Conservation (phyloP, 1,140 invertebrate genomes). For the Andricus grossulariae region DNA sequence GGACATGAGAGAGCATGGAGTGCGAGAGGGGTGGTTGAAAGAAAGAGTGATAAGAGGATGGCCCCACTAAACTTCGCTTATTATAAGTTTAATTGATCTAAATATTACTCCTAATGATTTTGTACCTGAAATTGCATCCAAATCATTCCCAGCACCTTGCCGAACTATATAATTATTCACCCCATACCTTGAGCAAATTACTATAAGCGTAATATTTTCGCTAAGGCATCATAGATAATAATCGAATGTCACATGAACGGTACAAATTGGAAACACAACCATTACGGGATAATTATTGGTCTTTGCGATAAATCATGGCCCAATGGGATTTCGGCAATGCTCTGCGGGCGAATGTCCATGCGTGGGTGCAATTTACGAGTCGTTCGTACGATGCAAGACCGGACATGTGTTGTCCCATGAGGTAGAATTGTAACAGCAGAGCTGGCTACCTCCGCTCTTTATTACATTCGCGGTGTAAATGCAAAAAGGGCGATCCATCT, state of each 20-base stretch:
- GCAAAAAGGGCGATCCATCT: slow-evolving; percentile 48
- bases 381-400: slow-evolving; percentile 3
- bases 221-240: slow-evolving; percentile 27
- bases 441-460: slow-evolving; percentile 39
- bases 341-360: slow-evolving; percentile 35
- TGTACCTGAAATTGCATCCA: no score
- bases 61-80: no score
- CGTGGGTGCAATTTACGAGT: slow-evolving; percentile 58
- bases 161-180: no score
- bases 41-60: no score
- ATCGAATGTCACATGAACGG: slow-evolving; percentile 1
- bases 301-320: slow-evolving; percentile 44
- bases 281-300: slow-evolving; percentile 46
- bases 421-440: slow-evolving; percentile 54
- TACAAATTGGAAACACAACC: slow-evolving; percentile 30
- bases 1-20: no score
- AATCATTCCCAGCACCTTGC: no score
- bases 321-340: slow-evolving; percentile 35
- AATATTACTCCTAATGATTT: no score
- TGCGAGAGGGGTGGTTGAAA: no score
- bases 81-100: no score
- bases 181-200: no score
- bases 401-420: slow-evolving; percentile 56
- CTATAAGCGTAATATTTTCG: no score
- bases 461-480: slow-evolving; percentile 51